Base-by-base conservation (phyloP, 2,888 invertebrate species). In the Odontocolon sp. region DNA sequence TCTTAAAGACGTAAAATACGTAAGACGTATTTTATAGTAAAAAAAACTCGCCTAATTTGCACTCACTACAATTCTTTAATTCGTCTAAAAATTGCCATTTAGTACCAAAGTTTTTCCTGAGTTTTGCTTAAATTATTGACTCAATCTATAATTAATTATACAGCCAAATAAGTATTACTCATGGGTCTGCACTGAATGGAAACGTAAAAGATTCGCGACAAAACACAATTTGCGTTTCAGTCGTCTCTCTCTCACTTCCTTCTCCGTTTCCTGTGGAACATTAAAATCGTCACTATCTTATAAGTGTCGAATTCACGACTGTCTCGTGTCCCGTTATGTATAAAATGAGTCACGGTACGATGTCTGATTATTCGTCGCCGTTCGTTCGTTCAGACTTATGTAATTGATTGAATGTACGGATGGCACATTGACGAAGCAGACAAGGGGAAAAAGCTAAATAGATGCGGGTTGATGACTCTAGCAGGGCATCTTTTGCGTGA, bases 391-490 rank as follows among this genome's bases (percentile, higher is more conserved):
- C 18, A 21, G 28, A 54, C 61, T 74, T 68, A 56, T 61, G 61
- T 68, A 74, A 74, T 63, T 74, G 67, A 74, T 74, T 54, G 73
- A 67, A 45, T 67, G 61, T 36, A 38, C 36, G 47, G 16, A 47
- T 11, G 54, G 28, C 33, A 63, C 68, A n/a, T 33, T 31, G 45
- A 56, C 38, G 11, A 28, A 36, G 14, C 59, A 38, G 26, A 54
- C 26, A 16, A 47, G 47, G 21, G 40, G 59, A 66, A 11, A 59
- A 18, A 52, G 14, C 50, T 67, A 45, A 57, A 33, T 14, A 47
- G 45, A 74, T 68, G 67, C 67, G 67, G 73, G 73, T 74, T 74
- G 73, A 74, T 61, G 67, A 68, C 73, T 61, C 61, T 31, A 61
- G 33, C 54, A 5, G 28, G 50, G 14, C n/a, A 40, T 11, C 16